phyloP scores from a whole-genome alignment of 2,888 invertebrate species.

The Diplolepis rosae region DNA sequence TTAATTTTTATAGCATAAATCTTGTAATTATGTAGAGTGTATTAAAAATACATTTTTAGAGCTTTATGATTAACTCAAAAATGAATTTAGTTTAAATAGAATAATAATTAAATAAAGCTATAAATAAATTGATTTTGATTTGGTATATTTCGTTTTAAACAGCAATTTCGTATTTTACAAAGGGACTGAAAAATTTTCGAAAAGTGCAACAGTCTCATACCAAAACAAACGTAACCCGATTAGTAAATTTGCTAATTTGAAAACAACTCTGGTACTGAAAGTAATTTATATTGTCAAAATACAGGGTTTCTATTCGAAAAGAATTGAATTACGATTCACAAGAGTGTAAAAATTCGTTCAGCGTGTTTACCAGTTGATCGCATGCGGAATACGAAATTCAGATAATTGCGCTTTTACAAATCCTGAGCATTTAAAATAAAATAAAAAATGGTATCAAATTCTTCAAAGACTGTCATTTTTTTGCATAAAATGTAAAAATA shows the following conservation, averaged over 20 bases:
- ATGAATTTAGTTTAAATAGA: no score
- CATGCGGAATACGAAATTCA: not conserved
- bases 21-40: no score
- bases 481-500: no score
- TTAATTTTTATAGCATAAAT: no score
- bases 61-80: no score
- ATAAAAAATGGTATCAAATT: no score
- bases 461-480: no score
- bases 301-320: not conserved
- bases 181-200: not conserved
- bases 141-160: no score
- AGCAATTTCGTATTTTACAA: not conserved
- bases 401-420: not conserved
- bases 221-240: not conserved
- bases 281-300: not conserved
- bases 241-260: not conserved
- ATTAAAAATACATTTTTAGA: no score
- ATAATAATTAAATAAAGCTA: no score
- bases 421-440: not conserved
- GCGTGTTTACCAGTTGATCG: not conserved
- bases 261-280: not conserved
- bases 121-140: no score
- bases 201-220: not conserved
- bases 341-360: not conserved
- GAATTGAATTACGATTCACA: not conserved